Base-by-base conservation (phyloP, 2,797 vertebrate genomes). In the Paguma larvata region DNA sequence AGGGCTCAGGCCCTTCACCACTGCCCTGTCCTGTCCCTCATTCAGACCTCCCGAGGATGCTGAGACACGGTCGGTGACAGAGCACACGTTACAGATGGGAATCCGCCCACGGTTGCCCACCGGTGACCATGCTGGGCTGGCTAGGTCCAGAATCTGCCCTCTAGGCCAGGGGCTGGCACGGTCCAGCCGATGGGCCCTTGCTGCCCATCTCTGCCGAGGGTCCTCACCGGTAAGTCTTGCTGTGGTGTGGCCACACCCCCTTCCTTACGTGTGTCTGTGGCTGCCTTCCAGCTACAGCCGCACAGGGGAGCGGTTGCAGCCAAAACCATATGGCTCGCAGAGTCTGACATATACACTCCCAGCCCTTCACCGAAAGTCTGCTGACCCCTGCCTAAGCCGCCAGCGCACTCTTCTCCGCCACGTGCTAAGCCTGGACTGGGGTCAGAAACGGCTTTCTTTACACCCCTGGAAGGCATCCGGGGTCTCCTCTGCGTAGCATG, bases 241-340 rank as follows among this genome's bases (percentile, higher is more conserved):
- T 6, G 13, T 13, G 48, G 77, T 2, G 0, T 1, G 2, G 30
- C 25, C 9, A 11, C 34, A 25, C 38, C 13, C 1, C 1, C 1
- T 14, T 4, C 2, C 18, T 2, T 56, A 9, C 2, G 6, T 3
- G 25, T 1, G 13, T 25, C 27, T 25, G 9, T 1, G 48, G 19
- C 63, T n/a, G n/a, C 63, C 2, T 18, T 27, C 48, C 27, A 41
- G 19, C 5, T 0, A 10, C 6, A 25, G 18, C 15, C 0, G 41
- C 89, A 51, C 32, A 70, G 38, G 2, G 8, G 67, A 48, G n/a
- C 30, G 11, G 27, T 4, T 10, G 56, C 6, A 3, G 19, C 21
- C 30, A 9, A 70, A 79, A 46, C 80, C 27, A 23, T 2, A 38
- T 3, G 48, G 48, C 46, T 25, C 2, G 5, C 56, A 15, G 11